Evolutionary conservation across 1,140 invertebrate genomes (phyloP), one percentile per base, ranked within the genome.

Genomic region (Drosophila kohkoa): DNA sequence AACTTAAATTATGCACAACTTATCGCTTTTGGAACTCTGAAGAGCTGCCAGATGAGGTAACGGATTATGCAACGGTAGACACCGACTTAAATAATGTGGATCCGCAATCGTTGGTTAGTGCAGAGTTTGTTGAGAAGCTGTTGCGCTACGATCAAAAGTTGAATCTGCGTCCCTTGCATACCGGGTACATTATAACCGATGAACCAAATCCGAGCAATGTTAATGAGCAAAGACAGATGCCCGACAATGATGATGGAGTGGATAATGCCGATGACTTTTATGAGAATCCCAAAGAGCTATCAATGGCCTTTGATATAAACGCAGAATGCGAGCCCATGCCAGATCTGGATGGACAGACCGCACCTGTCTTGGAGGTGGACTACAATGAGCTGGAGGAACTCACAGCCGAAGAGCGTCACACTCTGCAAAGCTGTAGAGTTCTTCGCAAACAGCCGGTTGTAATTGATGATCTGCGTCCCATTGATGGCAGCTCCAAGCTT

Each of bases 231-330:
- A 1, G 16, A 10, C 13, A 49, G 15, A 43, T 8, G 38, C 43
- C 65, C 3, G 75, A 89, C 7, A 58, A 67, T 13, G 65, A 64
- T 1, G 75, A 54, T 0, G 75, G 55, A 0, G 13, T 58, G 5
- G 73, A 77, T n/a, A 60, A 73, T 52, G 48, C 20, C 0, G 65
- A 78, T n/a, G 71, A 83, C 28, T 73, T 88, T 13, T 81, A 70
- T 58, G 66, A 75, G 2, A 78, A 85, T 75, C 75, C 81, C 5
- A 73, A 59, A 11, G 85, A 89, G 41, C 45, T 92, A 2, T 90
- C 80, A 0, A 78, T 92, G 79, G 90, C 81, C 6, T 92, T 92
- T 38, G 92, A 92, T 48, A 90, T 92, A 0, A 89, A 92, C 69
- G 92, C 91, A 1, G 87, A 91, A 8, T 91, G 90, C 35, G 92